Base-by-base conservation (phyloP, 2,113 vertebrate species). In the Lampris incognitus region DNA sequence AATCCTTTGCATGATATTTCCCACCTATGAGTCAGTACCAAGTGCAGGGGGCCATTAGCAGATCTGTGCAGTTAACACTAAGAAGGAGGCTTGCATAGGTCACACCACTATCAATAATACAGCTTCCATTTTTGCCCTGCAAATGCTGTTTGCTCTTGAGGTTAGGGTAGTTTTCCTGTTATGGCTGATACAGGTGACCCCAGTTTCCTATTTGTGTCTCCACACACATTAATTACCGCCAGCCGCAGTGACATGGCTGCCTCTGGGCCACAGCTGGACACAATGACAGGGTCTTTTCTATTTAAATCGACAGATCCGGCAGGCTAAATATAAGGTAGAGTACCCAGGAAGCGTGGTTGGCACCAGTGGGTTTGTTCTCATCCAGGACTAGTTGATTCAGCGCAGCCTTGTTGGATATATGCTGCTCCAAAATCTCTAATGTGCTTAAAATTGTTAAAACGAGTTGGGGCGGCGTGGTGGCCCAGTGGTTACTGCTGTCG, bases 261-360 rank as follows among this genome's bases (percentile, higher is more conserved):
- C 57, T 58, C 2, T 0, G 0, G 41, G 52, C 9, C 74, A 58
- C 85, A 85, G 87, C 89, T 85, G 83, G 74, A 61, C 60, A 81
- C 83, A 78, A 74, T 72, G 41, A 60, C 60, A 72, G 72, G 76
- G 88, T 90, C 87, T 67, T 62, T 41, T 42, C 39, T 54, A 6
- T 51, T 10, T 39, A 55, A 48, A 38, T 9, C 2, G 0, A 79
- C 79, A 71, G 6, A 64, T 87, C 79, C 78, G 71, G 72, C n/a
- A 62, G 61, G 13, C 48, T 67, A 64, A 79, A 66, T 46, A 79
- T 58, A 70, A 36, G 7, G 7, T 42, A 10, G 37, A n/a, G 8
- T 56, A 8, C 10, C 44, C 1, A 40, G 40, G 46, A 48, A 55
- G 65, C 9, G 4, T 51, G 63, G 38, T 58, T 66, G 4, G 49